These are phyloP conservation scores for Antheraea assamensis DNA, from an alignment of 2,888 invertebrate species.

Conservation along the genomic window DNA sequence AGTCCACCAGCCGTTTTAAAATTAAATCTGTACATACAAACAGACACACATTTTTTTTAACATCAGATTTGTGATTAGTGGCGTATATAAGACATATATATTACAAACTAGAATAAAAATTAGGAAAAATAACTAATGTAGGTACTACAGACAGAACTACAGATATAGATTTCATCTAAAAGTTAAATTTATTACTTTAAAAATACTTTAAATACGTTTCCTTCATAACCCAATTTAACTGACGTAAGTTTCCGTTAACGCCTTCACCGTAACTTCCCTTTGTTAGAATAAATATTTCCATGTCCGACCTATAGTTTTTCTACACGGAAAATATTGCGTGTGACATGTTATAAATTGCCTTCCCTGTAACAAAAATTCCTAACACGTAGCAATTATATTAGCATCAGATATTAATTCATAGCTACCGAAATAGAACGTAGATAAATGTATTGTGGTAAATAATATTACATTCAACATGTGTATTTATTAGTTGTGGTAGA, in stretches of 20 bases:
- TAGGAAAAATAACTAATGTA: too few relatives aligned
- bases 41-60: too few relatives aligned
- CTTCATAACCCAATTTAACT: not conserved
- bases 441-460: not conserved
- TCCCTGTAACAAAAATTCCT: not conserved
- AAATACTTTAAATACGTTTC: not conserved
- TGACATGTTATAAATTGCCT: constrained; percentile 7
- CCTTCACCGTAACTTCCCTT: not conserved
- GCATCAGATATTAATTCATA: not conserved
- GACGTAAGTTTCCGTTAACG: not conserved
- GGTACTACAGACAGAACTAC: too few relatives aligned
- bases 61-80: too few relatives aligned
- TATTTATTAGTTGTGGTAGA: not conserved
- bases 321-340: not conserved
- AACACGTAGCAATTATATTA: constrained; percentile 1
- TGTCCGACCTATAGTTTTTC: not conserved
- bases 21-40: too few relatives aligned
- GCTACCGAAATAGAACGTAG: not conserved
- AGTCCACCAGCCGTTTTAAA: too few relatives aligned
- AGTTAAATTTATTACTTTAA: not conserved
- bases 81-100: too few relatives aligned
- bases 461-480: not conserved
- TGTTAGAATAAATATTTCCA: constrained; percentile 1
- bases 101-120: too few relatives aligned
- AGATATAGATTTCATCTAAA: not conserved